A percentile compares a stretch with the other conserved stretches of the same genome.
Conservation (phyloP, 2,797 vertebrate species). For the Sciurus carolinensis region DNA sequence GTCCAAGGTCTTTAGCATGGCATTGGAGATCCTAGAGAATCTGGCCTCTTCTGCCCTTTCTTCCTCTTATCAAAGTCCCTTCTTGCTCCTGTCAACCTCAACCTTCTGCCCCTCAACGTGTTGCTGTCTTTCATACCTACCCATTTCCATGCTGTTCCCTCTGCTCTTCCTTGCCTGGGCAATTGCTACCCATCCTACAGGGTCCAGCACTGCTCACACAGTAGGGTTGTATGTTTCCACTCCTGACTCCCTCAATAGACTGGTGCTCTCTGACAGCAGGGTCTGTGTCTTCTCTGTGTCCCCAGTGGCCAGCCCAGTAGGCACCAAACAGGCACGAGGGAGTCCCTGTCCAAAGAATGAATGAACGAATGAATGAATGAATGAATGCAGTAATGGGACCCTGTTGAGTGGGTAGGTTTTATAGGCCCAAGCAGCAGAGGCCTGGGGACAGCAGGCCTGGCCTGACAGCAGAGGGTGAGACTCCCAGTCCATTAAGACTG, state of each 20-base stretch:
- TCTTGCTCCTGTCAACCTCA: not conserved
- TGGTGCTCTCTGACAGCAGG: not conserved
- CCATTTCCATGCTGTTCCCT: not conserved
- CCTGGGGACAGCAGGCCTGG: not conserved
- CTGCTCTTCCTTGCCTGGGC: not conserved
- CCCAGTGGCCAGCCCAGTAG: not conserved
- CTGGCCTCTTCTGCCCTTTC: not conserved
- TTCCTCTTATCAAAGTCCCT: not conserved
- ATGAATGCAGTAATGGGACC: not conserved
- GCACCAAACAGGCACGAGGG: not conserved
- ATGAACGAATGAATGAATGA: too few species aligned
- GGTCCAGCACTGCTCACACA: not conserved
- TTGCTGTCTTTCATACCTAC: not conserved
- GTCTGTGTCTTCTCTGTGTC: not conserved
- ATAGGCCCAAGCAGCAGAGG: not conserved
- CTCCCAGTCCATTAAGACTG: constrained; percentile 79
- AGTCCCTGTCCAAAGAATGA: not conserved
- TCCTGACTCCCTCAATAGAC: not conserved
- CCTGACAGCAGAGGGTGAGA: constrained; percentile 60
- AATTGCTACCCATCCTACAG: not conserved
- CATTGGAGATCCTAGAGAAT: not conserved
- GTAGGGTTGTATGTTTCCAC: not conserved
- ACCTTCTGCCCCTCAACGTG: not conserved
- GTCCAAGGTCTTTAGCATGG: not conserved
- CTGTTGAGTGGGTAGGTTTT: not conserved